Percentiles rank a stretch among this genome's conserved stretches.
phyloP scores from a whole-genome alignment of 2,888 invertebrate genomes.

The Eristalinus aeneus region DNA sequence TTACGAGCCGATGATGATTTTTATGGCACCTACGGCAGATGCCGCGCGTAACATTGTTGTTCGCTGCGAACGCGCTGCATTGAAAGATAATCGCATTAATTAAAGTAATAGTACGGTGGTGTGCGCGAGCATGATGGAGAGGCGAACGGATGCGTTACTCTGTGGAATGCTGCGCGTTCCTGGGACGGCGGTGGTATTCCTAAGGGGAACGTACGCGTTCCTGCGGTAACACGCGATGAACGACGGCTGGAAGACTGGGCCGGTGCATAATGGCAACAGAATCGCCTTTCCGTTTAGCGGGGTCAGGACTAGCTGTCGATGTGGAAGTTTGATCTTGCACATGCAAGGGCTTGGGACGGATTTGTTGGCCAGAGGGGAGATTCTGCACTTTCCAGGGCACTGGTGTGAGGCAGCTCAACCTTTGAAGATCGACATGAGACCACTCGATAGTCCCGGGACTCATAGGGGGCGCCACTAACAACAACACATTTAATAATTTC shows the following conservation, averaged over 20 bases:
- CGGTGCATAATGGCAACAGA: background rate
- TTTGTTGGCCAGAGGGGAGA: too few relatives aligned
- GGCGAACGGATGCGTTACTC: conserved; percentile 4
- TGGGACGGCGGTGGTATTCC: background rate
- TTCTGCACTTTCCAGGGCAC: too few relatives aligned
- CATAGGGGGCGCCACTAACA: too few relatives aligned
- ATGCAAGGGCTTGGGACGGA: too few relatives aligned
- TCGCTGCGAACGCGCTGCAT: conserved; percentile 27
- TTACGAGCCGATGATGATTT: conserved; percentile 69
- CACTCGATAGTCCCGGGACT: too few relatives aligned
- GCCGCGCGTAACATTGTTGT: conserved; percentile 41
- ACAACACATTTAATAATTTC: too few relatives aligned
- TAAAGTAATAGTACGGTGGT: conserved; percentile 54
- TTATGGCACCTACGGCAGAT: conserved; percentile 63
- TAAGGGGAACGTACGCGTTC: background rate
- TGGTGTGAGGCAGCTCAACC: too few relatives aligned
- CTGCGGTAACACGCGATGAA: background rate
- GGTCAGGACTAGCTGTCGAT: too few relatives aligned
- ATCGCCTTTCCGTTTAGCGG: background rate
- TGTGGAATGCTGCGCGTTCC: conserved; percentile 9
- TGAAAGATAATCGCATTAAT: conserved; percentile 60
- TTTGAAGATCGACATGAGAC: too few relatives aligned
- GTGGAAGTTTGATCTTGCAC: too few relatives aligned
- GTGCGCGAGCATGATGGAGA: conserved; percentile 44
- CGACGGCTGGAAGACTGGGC: background rate